Percentiles rank a stretch among this genome's conserved stretches.
Conservation (phyloP, 2,113 vertebrate genomes). For the Lathamus discolor region DNA sequence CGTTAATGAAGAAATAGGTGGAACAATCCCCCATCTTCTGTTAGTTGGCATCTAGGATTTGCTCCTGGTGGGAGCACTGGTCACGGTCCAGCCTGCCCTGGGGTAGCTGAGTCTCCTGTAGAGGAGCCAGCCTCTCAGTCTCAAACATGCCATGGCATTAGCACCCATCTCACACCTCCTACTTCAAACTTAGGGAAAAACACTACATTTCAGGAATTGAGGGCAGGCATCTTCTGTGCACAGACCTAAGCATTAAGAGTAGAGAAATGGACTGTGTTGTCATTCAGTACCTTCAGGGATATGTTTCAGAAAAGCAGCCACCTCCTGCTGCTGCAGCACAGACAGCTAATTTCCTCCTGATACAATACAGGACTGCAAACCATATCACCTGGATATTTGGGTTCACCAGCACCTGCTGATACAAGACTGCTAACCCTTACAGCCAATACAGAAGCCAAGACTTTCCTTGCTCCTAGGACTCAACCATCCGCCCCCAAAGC, state of each 20-base stretch:
- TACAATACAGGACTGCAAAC: too few relatives aligned
- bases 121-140: background rate
- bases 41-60: background rate
- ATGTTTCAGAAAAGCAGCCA: background rate
- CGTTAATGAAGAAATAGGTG: background rate
- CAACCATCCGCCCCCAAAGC: background rate
- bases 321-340: background rate
- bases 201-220: background rate
- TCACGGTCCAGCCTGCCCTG: fast-evolving
- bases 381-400: too few relatives aligned
- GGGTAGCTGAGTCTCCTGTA: background rate
- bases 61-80: background rate
- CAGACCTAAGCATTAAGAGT: background rate
- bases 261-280: background rate
- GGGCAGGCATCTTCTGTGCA: background rate
- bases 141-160: background rate
- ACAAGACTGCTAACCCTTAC: background rate
- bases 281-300: background rate
- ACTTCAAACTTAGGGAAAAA: background rate
- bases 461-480: background rate
- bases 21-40: background rate
- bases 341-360: too few relatives aligned
- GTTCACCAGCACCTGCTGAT: background rate
- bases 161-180: background rate
- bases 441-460: background rate